Conservation (phyloP, 2,113 vertebrate genomes). For the Speoplatyrhinus poulsoni region DNA sequence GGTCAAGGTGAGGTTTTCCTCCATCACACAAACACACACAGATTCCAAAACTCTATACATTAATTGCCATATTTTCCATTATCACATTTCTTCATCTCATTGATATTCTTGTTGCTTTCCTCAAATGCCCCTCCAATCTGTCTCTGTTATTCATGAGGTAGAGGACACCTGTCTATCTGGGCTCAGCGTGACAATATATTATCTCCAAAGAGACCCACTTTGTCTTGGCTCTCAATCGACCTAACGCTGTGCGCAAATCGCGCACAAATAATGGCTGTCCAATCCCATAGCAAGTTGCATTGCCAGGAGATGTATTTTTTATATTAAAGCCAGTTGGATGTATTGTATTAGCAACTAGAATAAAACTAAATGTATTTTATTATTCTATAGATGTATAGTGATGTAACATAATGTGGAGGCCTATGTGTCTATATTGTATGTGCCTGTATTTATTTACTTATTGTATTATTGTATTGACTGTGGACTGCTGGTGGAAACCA, state of each 20-base stretch:
- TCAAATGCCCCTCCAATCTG: neutral
- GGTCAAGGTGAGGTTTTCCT: constrained; percentile 10
- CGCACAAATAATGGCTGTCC: neutral
- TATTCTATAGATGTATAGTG: too few species aligned
- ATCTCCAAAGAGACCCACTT: neutral
- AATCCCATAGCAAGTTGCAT: neutral
- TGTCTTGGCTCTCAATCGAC: neutral
- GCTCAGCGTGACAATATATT: constrained; percentile 7
- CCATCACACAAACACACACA: neutral
- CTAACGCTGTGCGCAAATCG: neutral
- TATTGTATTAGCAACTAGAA: neutral
- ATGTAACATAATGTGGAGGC: too few species aligned
- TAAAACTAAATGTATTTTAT: too few species aligned
- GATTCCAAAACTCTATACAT: too few species aligned
- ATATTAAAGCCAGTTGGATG: neutral
- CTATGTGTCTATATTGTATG: too few species aligned
- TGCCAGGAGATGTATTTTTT: neutral
- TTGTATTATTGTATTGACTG: too few species aligned
- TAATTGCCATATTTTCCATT: neutral
- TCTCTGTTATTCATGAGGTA: constrained; percentile 2
- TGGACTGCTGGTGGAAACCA: too few species aligned
- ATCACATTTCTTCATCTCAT: neutral
- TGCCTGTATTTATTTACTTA: too few species aligned
- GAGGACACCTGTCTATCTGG: neutral
- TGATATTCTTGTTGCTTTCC: neutral